phyloP scores from a whole-genome alignment of 2,797 vertebrate genomes.

The Sphenodon punctatus region DNA sequence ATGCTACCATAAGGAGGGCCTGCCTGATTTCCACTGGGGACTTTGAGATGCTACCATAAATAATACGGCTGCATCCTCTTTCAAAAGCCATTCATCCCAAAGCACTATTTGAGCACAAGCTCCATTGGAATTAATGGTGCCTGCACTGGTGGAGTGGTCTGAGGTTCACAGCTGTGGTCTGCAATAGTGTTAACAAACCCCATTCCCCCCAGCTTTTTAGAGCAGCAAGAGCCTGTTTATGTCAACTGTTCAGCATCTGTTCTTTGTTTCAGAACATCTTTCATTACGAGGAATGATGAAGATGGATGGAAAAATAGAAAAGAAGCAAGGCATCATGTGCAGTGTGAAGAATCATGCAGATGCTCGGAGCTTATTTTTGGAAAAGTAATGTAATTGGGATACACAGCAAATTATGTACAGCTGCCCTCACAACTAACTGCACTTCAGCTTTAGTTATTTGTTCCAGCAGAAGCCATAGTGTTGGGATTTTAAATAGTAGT shows the following conservation, averaged over 20 bases:
- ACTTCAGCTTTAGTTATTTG: not conserved
- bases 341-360: not conserved
- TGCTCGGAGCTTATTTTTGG: too few relatives aligned
- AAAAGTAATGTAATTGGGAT: too few relatives aligned
- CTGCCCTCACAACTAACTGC: not conserved
- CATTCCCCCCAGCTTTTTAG: constrained; percentile 29
- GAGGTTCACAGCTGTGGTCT: rapidly evolving
- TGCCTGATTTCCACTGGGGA: too few relatives aligned
- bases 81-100: too few relatives aligned
- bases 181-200: not conserved
- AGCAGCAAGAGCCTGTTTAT: not conserved
- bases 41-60: too few relatives aligned
- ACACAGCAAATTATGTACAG: not conserved
- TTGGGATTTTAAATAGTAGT: not conserved
- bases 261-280: constrained; percentile 11
- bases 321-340: not conserved
- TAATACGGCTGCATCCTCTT: too few relatives aligned
- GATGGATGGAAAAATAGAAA: not conserved
- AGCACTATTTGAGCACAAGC: too few relatives aligned
- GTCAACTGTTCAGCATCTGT: not conserved
- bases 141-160: too few relatives aligned
- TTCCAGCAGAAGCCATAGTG: too few relatives aligned
- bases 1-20: too few relatives aligned
- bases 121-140: too few relatives aligned
- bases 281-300: not conserved